Evolutionary conservation across 2,113 vertebrate species (phyloP).

Genomic region (Oreochromis tanganicae): DNA sequence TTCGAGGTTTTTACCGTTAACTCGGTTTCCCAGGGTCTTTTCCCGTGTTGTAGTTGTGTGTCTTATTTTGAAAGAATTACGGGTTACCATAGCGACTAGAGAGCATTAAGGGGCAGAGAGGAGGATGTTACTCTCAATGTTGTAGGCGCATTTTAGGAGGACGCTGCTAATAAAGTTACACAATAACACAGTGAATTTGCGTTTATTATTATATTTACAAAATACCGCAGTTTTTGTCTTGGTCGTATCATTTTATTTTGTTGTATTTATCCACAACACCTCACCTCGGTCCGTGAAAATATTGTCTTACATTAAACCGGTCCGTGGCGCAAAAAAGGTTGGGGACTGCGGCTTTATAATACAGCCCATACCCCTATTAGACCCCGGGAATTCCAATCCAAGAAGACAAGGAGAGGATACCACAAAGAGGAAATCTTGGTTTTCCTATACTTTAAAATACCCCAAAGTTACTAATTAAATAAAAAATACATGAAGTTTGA

Average conservation of each 20-base stretch:
- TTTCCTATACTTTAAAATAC: not conserved
- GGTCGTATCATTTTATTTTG: not conserved
- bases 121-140: not conserved
- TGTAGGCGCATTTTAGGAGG: fast-evolving
- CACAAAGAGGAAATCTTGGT: not conserved
- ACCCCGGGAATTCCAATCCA: not conserved
- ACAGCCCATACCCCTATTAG: not conserved
- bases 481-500: not conserved
- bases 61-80: not conserved
- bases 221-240: not conserved
- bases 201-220: not conserved
- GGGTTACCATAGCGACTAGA: fast-evolving
- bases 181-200: fast-evolving
- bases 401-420: fast-evolving
- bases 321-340: not conserved
- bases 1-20: fast-evolving
- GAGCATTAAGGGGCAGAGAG: not conserved
- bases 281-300: not conserved
- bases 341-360: not conserved
- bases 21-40: not conserved
- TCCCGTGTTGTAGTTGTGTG: fast-evolving
- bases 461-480: not conserved
- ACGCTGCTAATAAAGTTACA: not conserved
- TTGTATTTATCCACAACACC: not conserved
- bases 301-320: fast-evolving